A percentile compares a stretch with the other conserved stretches of the same genome.
These are phyloP conservation scores for Andricus curvator DNA, from an alignment of 2,888 invertebrate genomes.

Conservation along the genomic window DNA sequence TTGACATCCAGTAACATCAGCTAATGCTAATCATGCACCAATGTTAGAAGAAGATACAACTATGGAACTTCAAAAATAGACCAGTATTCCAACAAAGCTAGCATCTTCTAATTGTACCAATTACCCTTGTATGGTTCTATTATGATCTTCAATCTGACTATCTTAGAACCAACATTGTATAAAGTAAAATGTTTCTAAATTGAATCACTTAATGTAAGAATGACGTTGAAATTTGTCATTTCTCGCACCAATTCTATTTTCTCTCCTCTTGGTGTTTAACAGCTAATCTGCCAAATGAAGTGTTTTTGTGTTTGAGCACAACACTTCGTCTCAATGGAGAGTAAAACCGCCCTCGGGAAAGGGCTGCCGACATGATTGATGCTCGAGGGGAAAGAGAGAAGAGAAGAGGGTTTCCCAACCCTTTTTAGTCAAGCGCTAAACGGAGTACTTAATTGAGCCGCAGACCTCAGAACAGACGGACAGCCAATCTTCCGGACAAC, in stretches of 20 bases:
- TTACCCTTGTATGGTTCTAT: neutral
- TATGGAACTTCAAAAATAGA: too few relatives aligned
- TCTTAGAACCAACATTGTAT: rapidly evolving
- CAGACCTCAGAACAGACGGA: slow-evolving; percentile 75
- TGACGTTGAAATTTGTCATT: slow-evolving; percentile 2
- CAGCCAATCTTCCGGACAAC: slow-evolving; percentile 72
- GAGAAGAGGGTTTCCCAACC: slow-evolving; percentile 62
- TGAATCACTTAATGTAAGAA: neutral
- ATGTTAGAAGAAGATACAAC: too few relatives aligned
- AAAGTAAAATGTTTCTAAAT: neutral
- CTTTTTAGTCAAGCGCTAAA: slow-evolving; percentile 74
- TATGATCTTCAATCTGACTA: neutral
- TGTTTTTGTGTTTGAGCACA: slow-evolving; percentile 78
- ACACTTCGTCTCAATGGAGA: slow-evolving; percentile 77
- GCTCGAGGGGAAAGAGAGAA: slow-evolving; percentile 68
- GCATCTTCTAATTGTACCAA: too few relatives aligned
- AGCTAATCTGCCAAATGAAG: slow-evolving; percentile 79
- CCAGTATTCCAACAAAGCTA: too few relatives aligned
- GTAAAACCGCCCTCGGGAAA: slow-evolving; percentile 76
- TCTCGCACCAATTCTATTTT: slow-evolving; percentile 43
- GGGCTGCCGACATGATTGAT: slow-evolving; percentile 78
- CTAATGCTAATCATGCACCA: too few relatives aligned
- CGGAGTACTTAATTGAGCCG: slow-evolving; percentile 76
- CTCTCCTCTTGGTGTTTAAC: slow-evolving; percentile 73
- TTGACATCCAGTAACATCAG: too few relatives aligned